Evolutionary conservation across 1,140 invertebrate genomes (phyloP).

Genomic region (Macrocentrus cingulum): DNA sequence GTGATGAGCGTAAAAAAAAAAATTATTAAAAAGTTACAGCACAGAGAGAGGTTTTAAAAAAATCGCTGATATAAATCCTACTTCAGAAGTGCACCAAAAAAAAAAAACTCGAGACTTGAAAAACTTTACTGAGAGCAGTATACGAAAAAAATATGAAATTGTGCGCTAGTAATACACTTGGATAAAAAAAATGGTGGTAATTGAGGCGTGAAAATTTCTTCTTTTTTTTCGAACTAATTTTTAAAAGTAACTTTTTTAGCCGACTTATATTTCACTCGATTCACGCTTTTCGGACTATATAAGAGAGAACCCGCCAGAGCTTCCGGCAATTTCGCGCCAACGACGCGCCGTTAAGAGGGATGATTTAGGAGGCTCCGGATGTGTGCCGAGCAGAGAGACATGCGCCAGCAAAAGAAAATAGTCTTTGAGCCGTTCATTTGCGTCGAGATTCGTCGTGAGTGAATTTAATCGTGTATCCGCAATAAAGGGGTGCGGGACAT

Average conservation of each 20-base stretch:
- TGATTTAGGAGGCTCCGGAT: constrained; percentile 9
- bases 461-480: too few species aligned
- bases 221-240: neutral
- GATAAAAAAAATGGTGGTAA: too few species aligned
- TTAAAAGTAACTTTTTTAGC: neutral
- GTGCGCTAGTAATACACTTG: too few species aligned
- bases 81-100: too few species aligned
- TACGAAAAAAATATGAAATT: too few species aligned
- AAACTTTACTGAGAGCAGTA: too few species aligned
- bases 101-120: too few species aligned
- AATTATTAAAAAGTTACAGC: too few species aligned
- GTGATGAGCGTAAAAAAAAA: too few species aligned
- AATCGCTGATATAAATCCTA: too few species aligned
- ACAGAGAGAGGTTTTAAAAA: too few species aligned
- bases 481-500: too few species aligned
- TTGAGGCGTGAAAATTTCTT: neutral
- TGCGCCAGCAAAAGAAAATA: neutral
- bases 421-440: neutral
- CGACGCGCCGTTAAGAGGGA: constrained; percentile 1
- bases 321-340: constrained; percentile 15
- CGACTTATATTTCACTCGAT: neutral
- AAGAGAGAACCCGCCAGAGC: neutral
- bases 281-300: neutral
- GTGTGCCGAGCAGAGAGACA: neutral
- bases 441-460: neutral